phyloP scores from a whole-genome alignment of 1,140 invertebrate genomes.

The Tribolium castaneum region DNA sequence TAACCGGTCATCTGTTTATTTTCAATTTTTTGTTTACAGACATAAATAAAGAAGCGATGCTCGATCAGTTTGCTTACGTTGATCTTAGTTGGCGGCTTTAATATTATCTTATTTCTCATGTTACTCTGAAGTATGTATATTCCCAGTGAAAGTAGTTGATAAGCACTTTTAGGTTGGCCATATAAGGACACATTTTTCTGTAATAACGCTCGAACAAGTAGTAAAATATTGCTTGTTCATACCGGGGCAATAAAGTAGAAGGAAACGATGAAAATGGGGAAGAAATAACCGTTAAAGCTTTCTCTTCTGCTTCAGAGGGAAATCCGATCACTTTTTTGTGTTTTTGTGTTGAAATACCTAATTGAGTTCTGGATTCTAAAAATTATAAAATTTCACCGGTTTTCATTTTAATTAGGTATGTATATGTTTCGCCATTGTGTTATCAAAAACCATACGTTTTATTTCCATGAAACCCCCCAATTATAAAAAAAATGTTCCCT shows the following conservation, averaged over 20 bases:
- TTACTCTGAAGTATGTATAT: constrained; percentile 5
- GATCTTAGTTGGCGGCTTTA: background rate
- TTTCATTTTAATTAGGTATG: no score
- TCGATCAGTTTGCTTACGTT: constrained; percentile 4
- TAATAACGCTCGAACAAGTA: background rate
- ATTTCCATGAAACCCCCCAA: no score
- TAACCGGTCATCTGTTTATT: background rate
- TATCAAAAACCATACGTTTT: no score
- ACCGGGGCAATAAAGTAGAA: background rate
- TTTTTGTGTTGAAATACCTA: no score
- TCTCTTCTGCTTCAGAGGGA: no score
- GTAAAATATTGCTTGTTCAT: background rate
- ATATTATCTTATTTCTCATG: constrained; percentile 23
- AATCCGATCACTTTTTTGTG: no score
- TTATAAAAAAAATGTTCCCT: no score
- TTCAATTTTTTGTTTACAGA: background rate
- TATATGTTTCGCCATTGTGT: no score
- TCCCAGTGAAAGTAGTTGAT: constrained; percentile 21
- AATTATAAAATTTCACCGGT: no score
- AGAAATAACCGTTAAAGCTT: no score
- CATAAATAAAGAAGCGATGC: background rate
- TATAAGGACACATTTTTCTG: constrained; percentile 11
- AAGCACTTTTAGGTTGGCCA: constrained; percentile 9
- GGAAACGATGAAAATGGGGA: no score
- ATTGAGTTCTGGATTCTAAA: no score